These are phyloP conservation scores for Eubasilissa regina DNA, from an alignment of 1,140 invertebrate genomes.

Conservation along the genomic window DNA sequence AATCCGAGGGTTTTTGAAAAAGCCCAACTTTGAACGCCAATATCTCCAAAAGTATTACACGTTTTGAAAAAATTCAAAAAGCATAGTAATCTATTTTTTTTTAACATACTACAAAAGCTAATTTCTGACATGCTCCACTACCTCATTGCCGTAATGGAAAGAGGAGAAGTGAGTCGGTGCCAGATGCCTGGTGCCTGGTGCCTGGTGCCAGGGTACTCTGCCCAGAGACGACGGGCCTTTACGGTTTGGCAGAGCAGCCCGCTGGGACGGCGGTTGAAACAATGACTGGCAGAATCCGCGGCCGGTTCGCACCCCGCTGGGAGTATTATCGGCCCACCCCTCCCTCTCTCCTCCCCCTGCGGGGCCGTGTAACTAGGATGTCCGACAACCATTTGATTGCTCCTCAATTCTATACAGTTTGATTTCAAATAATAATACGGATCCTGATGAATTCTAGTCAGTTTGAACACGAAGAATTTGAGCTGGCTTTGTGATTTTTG, in stretches of 20 bases:
- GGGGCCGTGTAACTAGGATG: constrained; percentile 24
- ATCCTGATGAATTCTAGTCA: constrained; percentile 12
- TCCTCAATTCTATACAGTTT: constrained; percentile 19
- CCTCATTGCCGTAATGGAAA: too few species aligned
- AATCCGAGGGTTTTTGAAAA: too few species aligned
- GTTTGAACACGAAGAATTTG: too few species aligned
- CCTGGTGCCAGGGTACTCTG: neutral
- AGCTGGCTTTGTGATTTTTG: too few species aligned
- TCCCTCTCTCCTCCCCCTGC: neutral
- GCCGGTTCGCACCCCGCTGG: constrained; percentile 57
- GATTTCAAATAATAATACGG: constrained; percentile 7
- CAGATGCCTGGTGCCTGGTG: too few species aligned
- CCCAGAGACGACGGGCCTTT: neutral
- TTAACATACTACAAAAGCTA: neutral
- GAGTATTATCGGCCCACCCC: constrained; percentile 50
- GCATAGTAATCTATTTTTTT: neutral
- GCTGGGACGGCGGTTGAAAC: constrained; percentile 57
- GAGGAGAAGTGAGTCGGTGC: too few species aligned
- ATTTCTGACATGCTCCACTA: too few species aligned
- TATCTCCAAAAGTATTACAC: too few species aligned
- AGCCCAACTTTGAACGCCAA: too few species aligned
- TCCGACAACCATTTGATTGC: constrained; percentile 40
- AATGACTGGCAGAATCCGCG: constrained; percentile 59
- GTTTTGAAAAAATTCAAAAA: too few species aligned
- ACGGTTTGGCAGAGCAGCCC: constrained; percentile 44